A percentile compares a stretch with the other conserved stretches of the same genome.
Conservation (phyloP, 2,113 vertebrate species). For the Strix aluco region DNA sequence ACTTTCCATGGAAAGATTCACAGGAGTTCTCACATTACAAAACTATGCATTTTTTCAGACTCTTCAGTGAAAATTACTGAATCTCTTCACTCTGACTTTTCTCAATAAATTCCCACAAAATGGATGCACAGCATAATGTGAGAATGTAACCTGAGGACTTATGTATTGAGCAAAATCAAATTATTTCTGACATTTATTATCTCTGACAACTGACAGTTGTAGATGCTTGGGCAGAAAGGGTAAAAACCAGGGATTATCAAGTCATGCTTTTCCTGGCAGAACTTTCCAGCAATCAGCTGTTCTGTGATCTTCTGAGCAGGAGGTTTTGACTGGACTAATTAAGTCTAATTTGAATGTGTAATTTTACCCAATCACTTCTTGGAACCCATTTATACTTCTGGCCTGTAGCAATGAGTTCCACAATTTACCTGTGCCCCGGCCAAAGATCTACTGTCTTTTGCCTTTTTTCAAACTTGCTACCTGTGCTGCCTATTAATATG, state of each 20-base stretch:
- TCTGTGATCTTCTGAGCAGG: slow-evolving; percentile 26
- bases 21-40: background rate
- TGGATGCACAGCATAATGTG: background rate
- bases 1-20: background rate
- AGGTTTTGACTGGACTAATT: slow-evolving; percentile 24
- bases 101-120: background rate
- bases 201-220: slow-evolving; percentile 22
- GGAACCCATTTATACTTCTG: background rate
- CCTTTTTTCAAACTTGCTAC: background rate
- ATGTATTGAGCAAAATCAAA: background rate
- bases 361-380: slow-evolving; percentile 41
- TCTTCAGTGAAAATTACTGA: background rate
- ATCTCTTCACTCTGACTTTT: background rate
- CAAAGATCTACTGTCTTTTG: background rate
- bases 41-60: background rate
- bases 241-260: slow-evolving; percentile 28
- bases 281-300: slow-evolving; percentile 43
- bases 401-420: background rate
- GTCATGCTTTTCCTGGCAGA: background rate
- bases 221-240: slow-evolving; percentile 6
- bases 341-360: slow-evolving; percentile 1
- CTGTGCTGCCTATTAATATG: background rate
- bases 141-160: background rate
- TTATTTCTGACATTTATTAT: slow-evolving; percentile 38
- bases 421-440: background rate